phyloP scores from a whole-genome alignment of 1,140 invertebrate species.

The Trachymyrmex cornetzi region DNA sequence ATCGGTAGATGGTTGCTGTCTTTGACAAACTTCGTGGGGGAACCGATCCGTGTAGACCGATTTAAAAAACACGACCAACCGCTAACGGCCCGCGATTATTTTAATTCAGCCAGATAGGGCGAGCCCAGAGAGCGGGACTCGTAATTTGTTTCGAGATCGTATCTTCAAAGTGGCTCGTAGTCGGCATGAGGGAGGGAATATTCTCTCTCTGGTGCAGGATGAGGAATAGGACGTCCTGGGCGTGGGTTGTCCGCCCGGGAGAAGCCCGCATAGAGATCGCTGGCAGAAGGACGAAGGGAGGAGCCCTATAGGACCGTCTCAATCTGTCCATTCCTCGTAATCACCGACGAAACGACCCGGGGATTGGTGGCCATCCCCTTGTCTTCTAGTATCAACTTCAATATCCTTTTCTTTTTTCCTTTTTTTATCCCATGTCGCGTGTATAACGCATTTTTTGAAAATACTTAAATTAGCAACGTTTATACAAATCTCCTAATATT shows the following conservation, averaged over 20 bases:
- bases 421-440: not conserved
- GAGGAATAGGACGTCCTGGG: slow-evolving; percentile 33
- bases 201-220: slow-evolving; percentile 57
- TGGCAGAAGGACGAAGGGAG: slow-evolving; percentile 54
- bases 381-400: slow-evolving; percentile 26
- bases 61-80: slow-evolving; percentile 71
- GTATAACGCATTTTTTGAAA: not conserved
- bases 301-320: slow-evolving; percentile 56
- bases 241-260: slow-evolving; percentile 10
- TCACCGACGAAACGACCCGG: slow-evolving; percentile 62
- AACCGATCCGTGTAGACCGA: slow-evolving; percentile 64
- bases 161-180: slow-evolving; percentile 84
- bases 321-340: slow-evolving; percentile 70
- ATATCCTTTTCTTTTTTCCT: slow-evolving; percentile 12
- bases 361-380: slow-evolving; percentile 56
- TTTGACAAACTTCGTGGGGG: slow-evolving; percentile 44
- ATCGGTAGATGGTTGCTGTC: slow-evolving; percentile 20
- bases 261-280: slow-evolving; percentile 47
- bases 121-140: slow-evolving; percentile 76
- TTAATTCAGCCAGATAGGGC: slow-evolving; percentile 75
- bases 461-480: not conserved
- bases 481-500: not conserved
- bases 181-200: slow-evolving; percentile 65
- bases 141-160: slow-evolving; percentile 86
- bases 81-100: slow-evolving; percentile 79